Conservation (phyloP, 2,888 invertebrate genomes). For the Xanthorhoe designata region DNA sequence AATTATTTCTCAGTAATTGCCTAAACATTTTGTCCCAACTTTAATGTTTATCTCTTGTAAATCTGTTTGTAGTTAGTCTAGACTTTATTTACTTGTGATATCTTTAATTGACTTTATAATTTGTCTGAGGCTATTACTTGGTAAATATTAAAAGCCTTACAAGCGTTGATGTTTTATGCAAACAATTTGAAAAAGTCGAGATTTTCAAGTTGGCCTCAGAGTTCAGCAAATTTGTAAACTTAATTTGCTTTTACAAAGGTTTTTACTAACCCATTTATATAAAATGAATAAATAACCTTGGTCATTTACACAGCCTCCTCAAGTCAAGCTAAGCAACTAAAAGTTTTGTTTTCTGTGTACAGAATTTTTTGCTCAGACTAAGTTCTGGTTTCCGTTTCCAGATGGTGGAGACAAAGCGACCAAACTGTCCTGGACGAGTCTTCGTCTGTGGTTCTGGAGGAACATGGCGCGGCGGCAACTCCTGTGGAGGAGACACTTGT, state of each 20-base stretch:
- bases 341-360: neutral
- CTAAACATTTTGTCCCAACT: slow-evolving; percentile 46
- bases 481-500: slow-evolving; percentile 74
- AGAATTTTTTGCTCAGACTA: neutral
- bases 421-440: slow-evolving; percentile 85
- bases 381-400: slow-evolving; percentile 55
- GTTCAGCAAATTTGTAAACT: neutral
- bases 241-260: neutral
- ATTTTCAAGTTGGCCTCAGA: neutral
- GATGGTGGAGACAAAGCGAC: slow-evolving; percentile 91
- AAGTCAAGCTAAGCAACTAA: neutral
- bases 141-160: slow-evolving; percentile 22
- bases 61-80: slow-evolving; percentile 46
- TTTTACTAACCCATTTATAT: neutral
- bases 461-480: slow-evolving; percentile 85
- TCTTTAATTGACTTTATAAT: slow-evolving; percentile 53
- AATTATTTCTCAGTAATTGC: slow-evolving; percentile 42
- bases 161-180: slow-evolving; percentile 21
- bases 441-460: slow-evolving; percentile 87
- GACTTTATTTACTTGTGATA: slow-evolving; percentile 44
- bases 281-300: too few species aligned
- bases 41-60: slow-evolving; percentile 42
- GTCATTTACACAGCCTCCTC: too few species aligned
- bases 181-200: neutral
- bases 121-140: slow-evolving; percentile 29